Conservation (phyloP, 2,888 invertebrate species). For the Sipunculus nudus region DNA sequence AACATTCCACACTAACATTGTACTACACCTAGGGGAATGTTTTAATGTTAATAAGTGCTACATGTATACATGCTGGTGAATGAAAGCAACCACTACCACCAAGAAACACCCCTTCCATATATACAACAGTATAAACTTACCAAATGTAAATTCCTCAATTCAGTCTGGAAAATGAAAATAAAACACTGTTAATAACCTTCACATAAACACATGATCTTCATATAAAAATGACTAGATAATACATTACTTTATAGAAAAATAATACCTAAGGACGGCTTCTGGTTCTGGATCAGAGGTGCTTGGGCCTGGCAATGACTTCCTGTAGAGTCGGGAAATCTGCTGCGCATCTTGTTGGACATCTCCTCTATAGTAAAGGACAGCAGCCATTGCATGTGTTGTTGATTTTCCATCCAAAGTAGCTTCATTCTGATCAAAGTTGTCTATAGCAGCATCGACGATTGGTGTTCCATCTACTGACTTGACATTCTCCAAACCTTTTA, state of each 20-base stretch:
- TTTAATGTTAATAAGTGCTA: too few relatives aligned
- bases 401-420: slow-evolving; percentile 7
- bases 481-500: not conserved
- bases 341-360: not conserved
- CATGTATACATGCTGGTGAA: too few relatives aligned
- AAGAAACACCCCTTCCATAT: too few relatives aligned
- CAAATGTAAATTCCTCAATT: too few relatives aligned
- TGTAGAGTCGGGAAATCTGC: not conserved
- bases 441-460: slow-evolving; percentile 13
- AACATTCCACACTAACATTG: not conserved
- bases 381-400: slow-evolving; percentile 13
- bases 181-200: too few relatives aligned
- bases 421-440: slow-evolving; percentile 12
- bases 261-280: not conserved
- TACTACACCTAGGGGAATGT: not conserved
- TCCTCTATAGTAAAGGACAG: slow-evolving; percentile 1
- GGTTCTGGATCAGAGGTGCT: not conserved
- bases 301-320: not conserved
- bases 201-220: not conserved
- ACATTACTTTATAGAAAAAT: too few relatives aligned
- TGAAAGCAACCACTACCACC: too few relatives aligned
- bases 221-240: not conserved
- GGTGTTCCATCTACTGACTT: not conserved
- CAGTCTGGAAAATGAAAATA: too few relatives aligned
- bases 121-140: too few relatives aligned